Base-by-base conservation (phyloP, 2,888 invertebrate genomes). In the Hirtodrosophila trivittata region DNA sequence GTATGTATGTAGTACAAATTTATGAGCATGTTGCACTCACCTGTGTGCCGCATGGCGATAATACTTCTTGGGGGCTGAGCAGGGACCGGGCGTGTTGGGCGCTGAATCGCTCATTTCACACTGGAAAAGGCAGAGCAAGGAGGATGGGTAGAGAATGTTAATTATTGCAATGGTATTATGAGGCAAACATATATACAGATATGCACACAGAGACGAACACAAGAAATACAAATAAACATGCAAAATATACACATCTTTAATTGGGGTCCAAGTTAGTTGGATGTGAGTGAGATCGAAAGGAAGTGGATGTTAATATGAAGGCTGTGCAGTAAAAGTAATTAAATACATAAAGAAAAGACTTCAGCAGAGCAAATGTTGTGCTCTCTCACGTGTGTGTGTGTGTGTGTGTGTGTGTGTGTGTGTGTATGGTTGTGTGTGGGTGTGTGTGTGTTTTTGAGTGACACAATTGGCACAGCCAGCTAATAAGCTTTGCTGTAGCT, bases 41-140 rank as follows among this genome's bases (percentile, higher is more conserved):
- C 91, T 89, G 65, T 91, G 90, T 18, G 89, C 88, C 16, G 91
- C 89, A 66, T 90, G 90, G 26, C 91, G 89, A 68, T 91, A 91
- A 71, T 91, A 91, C 66, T 91, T 91, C 64, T 88, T 89, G 5
- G 77, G 85, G 7, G 82, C 81, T 39, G 86, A 73, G 6, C 64
- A 75, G 30, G 86, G 68, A 38, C 86, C 87, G 12, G 83, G 71
- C 9, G 82, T 88, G 26, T 89, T 89, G 7, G 90, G 89, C 10
- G 89, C 88, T 39, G 82, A 78, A 46, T 89, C 89, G 64, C 78
- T 87, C 85, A 89, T 89, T 25, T 85, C 82, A 55, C 82, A 78
- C 90, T 90, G 68, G 3, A 77, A 13, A 14, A 6, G 33, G 18
- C 38, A 54, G 14, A 14, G 7, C 28, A 18, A 39, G 13, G n/a